Evolutionary conservation across 2,797 vertebrate species (phyloP).

Genomic region (Acrocephalus scirpaceus): DNA sequence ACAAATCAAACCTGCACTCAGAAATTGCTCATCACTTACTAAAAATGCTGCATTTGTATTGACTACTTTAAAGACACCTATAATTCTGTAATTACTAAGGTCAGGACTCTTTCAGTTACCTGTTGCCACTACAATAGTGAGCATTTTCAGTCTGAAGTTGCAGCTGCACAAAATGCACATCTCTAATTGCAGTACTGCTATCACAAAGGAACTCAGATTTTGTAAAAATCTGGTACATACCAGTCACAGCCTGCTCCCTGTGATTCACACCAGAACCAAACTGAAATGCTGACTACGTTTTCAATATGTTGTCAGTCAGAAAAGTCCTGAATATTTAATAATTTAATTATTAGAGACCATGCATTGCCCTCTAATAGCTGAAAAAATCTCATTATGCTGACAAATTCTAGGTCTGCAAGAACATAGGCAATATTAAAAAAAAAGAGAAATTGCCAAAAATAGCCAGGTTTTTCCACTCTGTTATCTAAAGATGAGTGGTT

Average conservation of each 20-base stretch:
- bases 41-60: neutral
- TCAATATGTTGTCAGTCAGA: neutral
- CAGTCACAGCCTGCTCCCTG: neutral
- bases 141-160: neutral
- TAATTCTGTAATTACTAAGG: neutral
- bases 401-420: conserved; percentile 20
- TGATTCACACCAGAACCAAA: neutral
- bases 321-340: conserved; percentile 49
- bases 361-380: neutral
- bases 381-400: conserved; percentile 5
- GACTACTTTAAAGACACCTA: neutral
- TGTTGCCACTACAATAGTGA: neutral
- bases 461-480: neutral
- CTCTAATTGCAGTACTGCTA: neutral
- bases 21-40: neutral
- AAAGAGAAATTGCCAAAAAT: neutral
- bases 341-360: conserved; percentile 24
- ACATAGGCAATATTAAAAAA: neutral
- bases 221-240: neutral
- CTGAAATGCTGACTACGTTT: neutral
- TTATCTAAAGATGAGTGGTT: neutral
- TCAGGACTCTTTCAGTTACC: neutral
- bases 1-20: neutral
- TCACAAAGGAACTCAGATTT: neutral
- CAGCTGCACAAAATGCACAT: neutral